Conservation (phyloP, 2,888 invertebrate genomes). For the Xestoiulus laeticollis region DNA sequence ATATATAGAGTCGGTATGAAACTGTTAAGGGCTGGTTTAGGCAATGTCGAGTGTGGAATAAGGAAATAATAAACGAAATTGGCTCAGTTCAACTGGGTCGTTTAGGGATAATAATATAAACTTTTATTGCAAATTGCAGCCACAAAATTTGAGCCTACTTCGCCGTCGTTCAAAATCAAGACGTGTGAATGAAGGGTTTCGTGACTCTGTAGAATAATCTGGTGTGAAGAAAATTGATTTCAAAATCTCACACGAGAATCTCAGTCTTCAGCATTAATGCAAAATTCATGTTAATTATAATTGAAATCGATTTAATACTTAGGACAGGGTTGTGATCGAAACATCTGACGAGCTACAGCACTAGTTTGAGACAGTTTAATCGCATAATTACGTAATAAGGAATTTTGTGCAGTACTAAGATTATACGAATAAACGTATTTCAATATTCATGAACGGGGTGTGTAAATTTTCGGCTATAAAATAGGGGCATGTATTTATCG, state of each 20-base stretch:
- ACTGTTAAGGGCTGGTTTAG: constrained; percentile 7
- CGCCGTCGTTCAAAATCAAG: not conserved
- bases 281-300: constrained; percentile 34
- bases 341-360: not conserved
- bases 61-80: constrained; percentile 5
- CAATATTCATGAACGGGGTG: not conserved
- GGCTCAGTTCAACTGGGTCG: not conserved
- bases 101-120: constrained; percentile 2
- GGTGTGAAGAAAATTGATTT: not conserved
- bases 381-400: not conserved
- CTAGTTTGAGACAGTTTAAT: not conserved
- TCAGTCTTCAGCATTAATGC: not conserved
- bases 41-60: not conserved
- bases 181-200: not conserved
- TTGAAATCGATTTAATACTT: constrained; percentile 10
- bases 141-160: not conserved
- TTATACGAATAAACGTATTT: not conserved
- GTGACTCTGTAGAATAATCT: not conserved
- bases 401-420: not conserved
- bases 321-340: constrained; percentile 6
- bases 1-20: not conserved
- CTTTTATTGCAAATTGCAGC: constrained; percentile 13
- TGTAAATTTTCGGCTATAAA: not conserved
- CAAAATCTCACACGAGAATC: not conserved
- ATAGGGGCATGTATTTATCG: not conserved